Conservation (phyloP, 1,140 invertebrate genomes). For the Polyergus mexicanus region DNA sequence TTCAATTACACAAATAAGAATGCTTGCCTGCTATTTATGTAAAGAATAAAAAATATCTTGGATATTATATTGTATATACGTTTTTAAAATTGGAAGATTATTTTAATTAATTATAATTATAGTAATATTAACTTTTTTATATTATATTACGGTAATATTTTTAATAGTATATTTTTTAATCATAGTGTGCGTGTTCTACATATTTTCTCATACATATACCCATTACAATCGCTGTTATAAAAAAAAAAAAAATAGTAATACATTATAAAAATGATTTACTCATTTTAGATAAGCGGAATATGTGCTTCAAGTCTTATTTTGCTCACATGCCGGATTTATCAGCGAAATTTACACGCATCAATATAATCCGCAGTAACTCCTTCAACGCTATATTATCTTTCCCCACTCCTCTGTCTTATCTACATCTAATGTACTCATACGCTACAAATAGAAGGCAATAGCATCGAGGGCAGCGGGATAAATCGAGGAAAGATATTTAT, state of each 20-base stretch:
- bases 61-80: background rate
- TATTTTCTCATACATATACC: background rate
- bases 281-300: background rate
- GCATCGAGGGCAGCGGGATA: conserved; percentile 33
- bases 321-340: background rate
- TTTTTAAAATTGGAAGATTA: background rate
- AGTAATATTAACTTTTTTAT: too few relatives aligned
- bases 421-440: conserved; percentile 33
- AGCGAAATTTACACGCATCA: conserved; percentile 36
- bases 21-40: background rate
- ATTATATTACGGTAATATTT: too few relatives aligned
- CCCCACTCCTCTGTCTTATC: conserved; percentile 33
- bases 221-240: too few relatives aligned
- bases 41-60: conserved; percentile 13
- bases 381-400: conserved; percentile 28
- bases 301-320: background rate
- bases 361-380: conserved; percentile 23
- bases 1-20: conserved; percentile 23
- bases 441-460: conserved; percentile 17
- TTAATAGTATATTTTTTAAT: background rate
- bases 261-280: background rate
- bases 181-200: background rate
- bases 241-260: background rate
- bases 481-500: conserved; percentile 51
- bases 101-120: conserved; percentile 21